phyloP scores from a whole-genome alignment of 2,888 invertebrate species.

The Brachyopa scutellaris region DNA sequence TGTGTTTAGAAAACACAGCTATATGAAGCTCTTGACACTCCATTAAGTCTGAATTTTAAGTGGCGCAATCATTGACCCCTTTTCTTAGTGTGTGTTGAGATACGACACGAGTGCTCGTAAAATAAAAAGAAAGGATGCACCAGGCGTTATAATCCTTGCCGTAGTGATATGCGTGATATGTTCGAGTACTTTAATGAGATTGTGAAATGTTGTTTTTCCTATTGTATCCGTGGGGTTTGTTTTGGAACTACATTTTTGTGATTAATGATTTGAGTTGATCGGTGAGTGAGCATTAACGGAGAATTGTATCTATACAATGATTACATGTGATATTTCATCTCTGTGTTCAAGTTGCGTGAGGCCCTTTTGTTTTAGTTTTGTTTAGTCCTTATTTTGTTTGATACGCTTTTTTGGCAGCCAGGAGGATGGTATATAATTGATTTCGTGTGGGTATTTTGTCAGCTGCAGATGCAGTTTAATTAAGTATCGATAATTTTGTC shows the following conservation, averaged over 20 bases:
- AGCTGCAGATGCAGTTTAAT: neutral
- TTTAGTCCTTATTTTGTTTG: neutral
- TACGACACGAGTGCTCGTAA: constrained; percentile 12
- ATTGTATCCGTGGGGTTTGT: constrained; percentile 31
- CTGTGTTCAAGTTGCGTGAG: neutral
- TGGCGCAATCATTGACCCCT: constrained; percentile 71
- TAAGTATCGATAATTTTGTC: too few species aligned
- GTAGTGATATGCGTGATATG: constrained; percentile 49
- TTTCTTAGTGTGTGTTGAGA: constrained; percentile 23
- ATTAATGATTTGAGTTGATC: constrained; percentile 57
- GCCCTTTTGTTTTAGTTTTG: constrained; percentile 18
- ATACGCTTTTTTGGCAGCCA: neutral
- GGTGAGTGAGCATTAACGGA: constrained; percentile 22
- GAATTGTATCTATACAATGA: constrained; percentile 14
- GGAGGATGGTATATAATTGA: constrained; percentile 25
- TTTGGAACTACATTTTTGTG: constrained; percentile 43
- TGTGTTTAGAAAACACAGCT: constrained; percentile 67
- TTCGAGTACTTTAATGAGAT: constrained; percentile 39
- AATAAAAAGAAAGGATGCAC: constrained; percentile 41
- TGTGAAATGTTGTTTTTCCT: constrained; percentile 40
- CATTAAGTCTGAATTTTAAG: constrained; percentile 68
- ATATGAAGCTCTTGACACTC: constrained; percentile 68
- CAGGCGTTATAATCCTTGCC: constrained; percentile 55
- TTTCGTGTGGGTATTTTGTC: constrained; percentile 15
- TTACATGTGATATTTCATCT: constrained; percentile 24